These are phyloP conservation scores for Thamnophis elegans DNA, from an alignment of 2,797 vertebrate species.

Conservation along the genomic window DNA sequence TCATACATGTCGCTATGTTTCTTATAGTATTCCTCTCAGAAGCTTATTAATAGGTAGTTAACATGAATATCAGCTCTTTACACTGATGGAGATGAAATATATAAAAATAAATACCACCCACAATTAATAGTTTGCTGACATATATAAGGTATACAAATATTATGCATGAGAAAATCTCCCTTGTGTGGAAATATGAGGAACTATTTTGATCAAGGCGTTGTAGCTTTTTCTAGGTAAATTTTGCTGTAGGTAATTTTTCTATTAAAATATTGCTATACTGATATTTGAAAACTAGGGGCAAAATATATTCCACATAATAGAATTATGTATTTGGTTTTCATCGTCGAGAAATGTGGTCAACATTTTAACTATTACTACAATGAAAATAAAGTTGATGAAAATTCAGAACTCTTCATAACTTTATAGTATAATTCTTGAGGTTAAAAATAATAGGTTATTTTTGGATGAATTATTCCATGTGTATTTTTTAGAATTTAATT, in stretches of 20 bases:
- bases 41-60: neutral
- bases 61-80: neutral
- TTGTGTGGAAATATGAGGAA: neutral
- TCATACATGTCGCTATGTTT: neutral
- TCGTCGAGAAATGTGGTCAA: neutral
- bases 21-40: neutral
- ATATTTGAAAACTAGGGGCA: neutral
- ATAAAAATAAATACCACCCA: neutral
- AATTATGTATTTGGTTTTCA: neutral
- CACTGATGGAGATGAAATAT: neutral
- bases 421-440: neutral
- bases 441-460: neutral
- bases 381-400: constrained; percentile 3
- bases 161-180: neutral
- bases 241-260: rapidly evolving
- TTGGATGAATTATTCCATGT: constrained; percentile 25
- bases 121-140: neutral
- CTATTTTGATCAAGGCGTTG: neutral
- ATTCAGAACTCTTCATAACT: neutral
- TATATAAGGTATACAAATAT: neutral
- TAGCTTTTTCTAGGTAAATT: too few relatives aligned
- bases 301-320: neutral
- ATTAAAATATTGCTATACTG: neutral
- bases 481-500: constrained; percentile 24
- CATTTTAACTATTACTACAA: neutral